These are phyloP conservation scores for Caenorhabditis imperialis DNA, from an alignment of 2,888 invertebrate genomes.

Conservation along the genomic window DNA sequence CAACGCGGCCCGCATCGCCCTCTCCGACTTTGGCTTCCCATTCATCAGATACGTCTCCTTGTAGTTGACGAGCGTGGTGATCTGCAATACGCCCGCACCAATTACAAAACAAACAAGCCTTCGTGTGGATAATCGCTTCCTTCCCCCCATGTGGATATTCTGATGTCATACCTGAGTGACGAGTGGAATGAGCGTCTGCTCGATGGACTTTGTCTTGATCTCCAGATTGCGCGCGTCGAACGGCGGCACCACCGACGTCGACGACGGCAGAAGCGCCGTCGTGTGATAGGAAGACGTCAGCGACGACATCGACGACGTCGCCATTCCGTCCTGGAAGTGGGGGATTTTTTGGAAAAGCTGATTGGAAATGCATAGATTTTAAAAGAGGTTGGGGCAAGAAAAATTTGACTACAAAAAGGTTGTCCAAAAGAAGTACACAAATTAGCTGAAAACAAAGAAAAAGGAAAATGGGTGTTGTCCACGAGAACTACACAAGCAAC, in stretches of 20 bases:
- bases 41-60: constrained; percentile 82
- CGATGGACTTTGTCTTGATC: constrained; percentile 93
- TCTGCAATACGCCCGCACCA: constrained; percentile 81
- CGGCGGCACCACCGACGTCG: constrained; percentile 50
- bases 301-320: constrained; percentile 56
- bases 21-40: constrained; percentile 82
- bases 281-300: constrained; percentile 50
- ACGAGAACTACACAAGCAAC: too few relatives aligned
- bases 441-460: too few relatives aligned
- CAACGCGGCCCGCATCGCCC: constrained; percentile 85
- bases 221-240: constrained; percentile 82
- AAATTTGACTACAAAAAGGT: too few relatives aligned
- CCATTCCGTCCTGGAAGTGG: too few relatives aligned
- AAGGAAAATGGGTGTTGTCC: too few relatives aligned
- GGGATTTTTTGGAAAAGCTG: too few relatives aligned
- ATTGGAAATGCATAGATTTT: too few relatives aligned
- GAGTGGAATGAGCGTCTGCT: constrained; percentile 92
- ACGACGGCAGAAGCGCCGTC: constrained; percentile 24
- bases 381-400: too few relatives aligned
- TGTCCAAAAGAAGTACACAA: too few relatives aligned
- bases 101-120: constrained; percentile 20
- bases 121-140: constrained; percentile 32
- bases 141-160: background rate
- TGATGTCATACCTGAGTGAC: constrained; percentile 88
- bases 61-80: constrained; percentile 91